Evolutionary conservation across 2,797 vertebrate species (phyloP).

Genomic region (Pampus argenteus): DNA sequence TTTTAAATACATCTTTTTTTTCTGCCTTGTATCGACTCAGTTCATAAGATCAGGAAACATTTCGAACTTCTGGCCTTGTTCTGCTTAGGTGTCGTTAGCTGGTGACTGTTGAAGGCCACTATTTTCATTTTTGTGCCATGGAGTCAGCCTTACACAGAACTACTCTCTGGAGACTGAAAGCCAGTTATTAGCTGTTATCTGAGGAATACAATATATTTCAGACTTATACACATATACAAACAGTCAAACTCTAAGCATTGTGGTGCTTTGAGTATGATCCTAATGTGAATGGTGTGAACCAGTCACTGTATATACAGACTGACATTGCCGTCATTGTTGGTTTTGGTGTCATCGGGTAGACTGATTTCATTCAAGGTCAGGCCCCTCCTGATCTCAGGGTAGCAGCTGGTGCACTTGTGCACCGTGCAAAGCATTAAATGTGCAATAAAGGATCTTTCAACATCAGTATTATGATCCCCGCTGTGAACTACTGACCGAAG

Average conservation of each 20-base stretch:
- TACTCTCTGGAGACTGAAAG: too few relatives aligned
- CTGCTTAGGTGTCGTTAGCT: background rate
- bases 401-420: background rate
- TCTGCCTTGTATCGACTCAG: too few relatives aligned
- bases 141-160: too few relatives aligned
- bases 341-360: background rate
- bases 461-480: conserved; percentile 11
- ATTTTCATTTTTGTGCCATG: background rate
- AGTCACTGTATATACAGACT: too few relatives aligned
- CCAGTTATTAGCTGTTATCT: too few relatives aligned
- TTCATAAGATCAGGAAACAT: background rate
- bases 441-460: conserved; percentile 7
- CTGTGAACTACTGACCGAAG: conserved; percentile 33
- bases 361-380: conserved; percentile 7
- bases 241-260: too few relatives aligned
- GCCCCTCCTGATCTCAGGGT: background rate
- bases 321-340: background rate
- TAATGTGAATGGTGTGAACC: too few relatives aligned
- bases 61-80: background rate
- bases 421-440: conserved; percentile 7
- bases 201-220: too few relatives aligned
- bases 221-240: too few relatives aligned
- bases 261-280: too few relatives aligned
- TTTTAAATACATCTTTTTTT: too few relatives aligned
- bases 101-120: background rate